phyloP scores from a whole-genome alignment of 2,888 invertebrate genomes.

The Brenthis hecate region DNA sequence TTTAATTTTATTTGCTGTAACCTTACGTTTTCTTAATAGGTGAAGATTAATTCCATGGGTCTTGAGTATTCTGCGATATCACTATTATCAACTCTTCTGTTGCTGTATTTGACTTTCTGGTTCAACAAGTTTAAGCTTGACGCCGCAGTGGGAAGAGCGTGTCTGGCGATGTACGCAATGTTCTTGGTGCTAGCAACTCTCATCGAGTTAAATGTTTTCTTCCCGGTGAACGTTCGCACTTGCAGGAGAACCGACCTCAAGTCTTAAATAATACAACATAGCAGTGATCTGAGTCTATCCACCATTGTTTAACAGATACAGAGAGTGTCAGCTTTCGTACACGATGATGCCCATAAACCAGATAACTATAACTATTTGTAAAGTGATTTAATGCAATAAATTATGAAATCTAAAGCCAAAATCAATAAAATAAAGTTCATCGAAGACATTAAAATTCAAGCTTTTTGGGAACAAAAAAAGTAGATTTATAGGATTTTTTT shows the following conservation, averaged over 20 bases:
- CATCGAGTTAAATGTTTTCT: constrained; percentile 96
- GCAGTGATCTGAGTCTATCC: constrained; percentile 24
- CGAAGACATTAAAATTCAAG: constrained; percentile 16
- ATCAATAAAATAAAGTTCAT: constrained; percentile 22
- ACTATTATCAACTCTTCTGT: constrained; percentile 90
- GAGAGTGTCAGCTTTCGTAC: constrained; percentile 10
- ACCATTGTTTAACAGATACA: constrained; percentile 26
- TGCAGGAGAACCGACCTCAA: constrained; percentile 84
- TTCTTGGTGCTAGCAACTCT: constrained; percentile 94
- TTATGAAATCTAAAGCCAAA: constrained; percentile 7
- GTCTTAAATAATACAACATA: constrained; percentile 48
- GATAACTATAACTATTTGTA: constrained; percentile 14
- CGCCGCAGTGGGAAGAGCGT: constrained; percentile 91
- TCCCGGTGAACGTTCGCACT: constrained; percentile 93
- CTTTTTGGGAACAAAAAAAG: constrained; percentile 12
- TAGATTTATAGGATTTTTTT: constrained; percentile 15
- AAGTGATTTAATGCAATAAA: constrained; percentile 16
- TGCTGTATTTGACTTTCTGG: constrained; percentile 92
- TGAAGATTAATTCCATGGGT: constrained; percentile 94
- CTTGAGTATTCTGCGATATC: constrained; percentile 95
- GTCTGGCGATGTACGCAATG: constrained; percentile 92
- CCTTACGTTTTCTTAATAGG: constrained; percentile 67
- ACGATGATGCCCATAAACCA: constrained; percentile 15
- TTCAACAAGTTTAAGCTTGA: constrained; percentile 94
- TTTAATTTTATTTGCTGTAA: constrained; percentile 39